phyloP scores from a whole-genome alignment of 2,113 vertebrate species.

The Mesocricetus auratus region DNA sequence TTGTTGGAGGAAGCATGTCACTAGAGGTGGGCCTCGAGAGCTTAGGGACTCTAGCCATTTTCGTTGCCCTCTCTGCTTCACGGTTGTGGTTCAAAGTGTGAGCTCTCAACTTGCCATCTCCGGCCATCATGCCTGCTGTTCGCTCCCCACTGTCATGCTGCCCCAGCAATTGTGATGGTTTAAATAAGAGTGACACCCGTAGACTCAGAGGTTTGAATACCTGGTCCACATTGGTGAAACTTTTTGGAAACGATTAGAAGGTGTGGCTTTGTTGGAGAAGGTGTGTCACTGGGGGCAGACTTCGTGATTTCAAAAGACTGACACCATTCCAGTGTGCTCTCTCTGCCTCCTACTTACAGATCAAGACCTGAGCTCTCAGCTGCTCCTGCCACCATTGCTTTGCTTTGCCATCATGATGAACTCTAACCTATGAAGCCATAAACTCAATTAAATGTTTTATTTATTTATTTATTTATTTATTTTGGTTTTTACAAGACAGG shows the following conservation, averaged over 20 bases:
- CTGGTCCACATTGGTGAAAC: neutral
- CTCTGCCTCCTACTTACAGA: neutral
- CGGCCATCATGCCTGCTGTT: neutral
- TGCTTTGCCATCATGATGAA: neutral
- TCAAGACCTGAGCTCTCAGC: neutral
- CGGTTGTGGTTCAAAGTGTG: neutral
- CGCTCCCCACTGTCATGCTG: neutral
- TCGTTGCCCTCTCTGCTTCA: neutral
- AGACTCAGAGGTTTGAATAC: neutral
- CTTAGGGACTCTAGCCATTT: neutral
- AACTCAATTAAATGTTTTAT: neutral
- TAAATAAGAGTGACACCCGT: neutral
- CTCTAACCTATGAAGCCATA: neutral
- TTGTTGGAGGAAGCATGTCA: neutral
- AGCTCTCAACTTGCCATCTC: neutral
- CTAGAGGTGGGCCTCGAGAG: neutral
- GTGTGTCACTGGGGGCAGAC: neutral
- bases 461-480: too few relatives aligned
- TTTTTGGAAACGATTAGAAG: neutral
- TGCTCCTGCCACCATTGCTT: neutral
- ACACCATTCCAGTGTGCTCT: neutral
- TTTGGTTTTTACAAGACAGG: too few relatives aligned
- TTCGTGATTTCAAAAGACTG: neutral
- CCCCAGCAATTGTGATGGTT: neutral
- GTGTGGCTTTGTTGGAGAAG: neutral